Evolutionary conservation across 2,888 invertebrate species (phyloP).

Genomic region (Neelides folsomi): DNA sequence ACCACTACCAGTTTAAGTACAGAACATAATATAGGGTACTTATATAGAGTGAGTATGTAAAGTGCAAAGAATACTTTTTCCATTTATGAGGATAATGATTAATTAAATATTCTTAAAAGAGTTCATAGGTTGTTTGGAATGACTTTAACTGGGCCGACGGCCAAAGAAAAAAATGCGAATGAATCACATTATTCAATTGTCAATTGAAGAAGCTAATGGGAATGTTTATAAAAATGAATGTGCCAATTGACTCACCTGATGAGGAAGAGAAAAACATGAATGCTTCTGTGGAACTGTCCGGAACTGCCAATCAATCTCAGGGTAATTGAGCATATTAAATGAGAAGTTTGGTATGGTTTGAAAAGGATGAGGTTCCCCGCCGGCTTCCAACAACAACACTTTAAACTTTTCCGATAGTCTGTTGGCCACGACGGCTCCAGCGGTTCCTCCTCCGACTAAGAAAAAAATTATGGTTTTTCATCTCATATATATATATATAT

Average conservation of each 20-base stretch:
- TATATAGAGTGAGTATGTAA: too few species aligned
- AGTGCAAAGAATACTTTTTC: too few species aligned
- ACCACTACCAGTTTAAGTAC: too few species aligned
- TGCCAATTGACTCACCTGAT: constrained; percentile 13
- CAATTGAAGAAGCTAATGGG: not conserved
- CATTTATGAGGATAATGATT: too few species aligned
- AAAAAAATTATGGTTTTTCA: too few species aligned
- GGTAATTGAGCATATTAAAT: constrained; percentile 13
- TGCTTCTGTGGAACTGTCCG: constrained; percentile 20
- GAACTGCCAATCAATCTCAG: constrained; percentile 16
- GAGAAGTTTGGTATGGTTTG: constrained; percentile 15
- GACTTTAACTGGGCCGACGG: too few species aligned
- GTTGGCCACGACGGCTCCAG: constrained; percentile 16
- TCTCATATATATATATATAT: too few species aligned
- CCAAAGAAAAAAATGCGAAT: not conserved
- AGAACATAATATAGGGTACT: too few species aligned
- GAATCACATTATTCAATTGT: not conserved
- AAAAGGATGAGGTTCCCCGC: constrained; percentile 18
- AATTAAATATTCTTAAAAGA: too few species aligned
- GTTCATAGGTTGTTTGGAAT: too few species aligned
- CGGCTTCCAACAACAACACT: constrained; percentile 16
- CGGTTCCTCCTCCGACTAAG: constrained; percentile 16
- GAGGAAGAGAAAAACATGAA: constrained; percentile 14
- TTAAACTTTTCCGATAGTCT: constrained; percentile 13
- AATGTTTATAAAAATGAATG: constrained; percentile 4